Base-by-base conservation (phyloP, 2,797 vertebrate genomes). In the Carcharodon carcharias region DNA sequence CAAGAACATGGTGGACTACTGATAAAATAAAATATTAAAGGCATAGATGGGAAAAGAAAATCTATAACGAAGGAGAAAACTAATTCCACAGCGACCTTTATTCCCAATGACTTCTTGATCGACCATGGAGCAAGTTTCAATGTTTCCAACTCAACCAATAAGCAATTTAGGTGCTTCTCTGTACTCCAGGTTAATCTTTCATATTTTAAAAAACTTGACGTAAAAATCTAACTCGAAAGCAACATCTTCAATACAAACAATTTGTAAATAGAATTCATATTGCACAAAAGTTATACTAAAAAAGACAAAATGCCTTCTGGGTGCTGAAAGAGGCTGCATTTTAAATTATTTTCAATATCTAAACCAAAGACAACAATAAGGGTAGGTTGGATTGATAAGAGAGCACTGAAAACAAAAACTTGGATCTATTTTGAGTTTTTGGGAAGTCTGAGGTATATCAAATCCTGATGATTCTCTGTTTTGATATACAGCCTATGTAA, bases 401-500 rank as follows among this genome's bases (percentile, higher is more conserved):
- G 67, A 56, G 50, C 31, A 71, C 77, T 95, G 56, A 77, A 73
- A 95, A 95, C 23, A 56, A 56, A 67, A 71, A 95, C 94, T 73
- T 54, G n/a, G 65, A 50, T 95, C 50, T 31, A 35, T 77, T 50
- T 56, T 54, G 94, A 77, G 28, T 71, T 77, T 77, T 73, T 56
- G 69, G 94, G 45, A 77, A 95, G 69, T 95, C 69, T 95, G 69
- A 95, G 69, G 94, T 77, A 95, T 95, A 95, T 95, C 94, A 77
- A 77, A 56, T 77, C 54, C 26, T 77, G 69, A 50, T 77, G 61
- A 77, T 54, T 95, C 58, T 77, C 12, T 77, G 94, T 31, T 95
- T 95, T 73, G 67, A 95, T 95, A 95, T 95, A 95, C 40, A 77
- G 58, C 31, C 94, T 35, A 56, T 73, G 28, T n/a, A 56, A 77